Base-by-base conservation (phyloP, 2,113 vertebrate species). In the Gymnorhina tibicen region DNA sequence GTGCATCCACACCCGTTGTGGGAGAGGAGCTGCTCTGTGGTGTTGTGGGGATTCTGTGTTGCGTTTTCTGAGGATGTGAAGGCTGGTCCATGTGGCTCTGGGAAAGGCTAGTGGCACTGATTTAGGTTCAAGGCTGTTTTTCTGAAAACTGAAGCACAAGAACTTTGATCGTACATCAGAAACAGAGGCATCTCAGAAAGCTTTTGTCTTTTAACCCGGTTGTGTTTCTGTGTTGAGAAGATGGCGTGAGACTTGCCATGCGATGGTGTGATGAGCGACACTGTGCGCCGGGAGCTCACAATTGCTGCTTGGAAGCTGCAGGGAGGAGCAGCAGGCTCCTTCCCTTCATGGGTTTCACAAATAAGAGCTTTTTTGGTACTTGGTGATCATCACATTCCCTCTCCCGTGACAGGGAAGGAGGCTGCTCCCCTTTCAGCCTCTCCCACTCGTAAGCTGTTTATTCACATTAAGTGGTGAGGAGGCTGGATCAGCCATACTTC, bases 341-440 rank as follows among this genome's bases (percentile, higher is more conserved):
- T 87, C 35, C 50, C 68, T 93, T 92, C 89, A 70, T 74, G 16
- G 33, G 28, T 93, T 93, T 94, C 81, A 93, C 89, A 94, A 94
- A 85, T 3, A 3, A 67, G 67, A 85, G 80, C 85, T 96, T 96
- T 97, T 96, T 95, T 96, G 83, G 86, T 95, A 53, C 82, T 93
- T 63, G 75, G 46, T 80, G 89, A 96, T 91, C 72, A 86, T 92
- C 93, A 92, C 87, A 91, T 95, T 95, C 66, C 37, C 41, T 92
- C 62, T 97, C 85, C 66, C 58, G 74, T 91, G 93, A 89, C 82
- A 92, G 75, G 78, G 84, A 90, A 91, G 94, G 81, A 94, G 95
- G 88, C 92, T 95, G 86, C 79, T 95, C 88, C 90, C 89, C 94
- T 93, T 97, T 87, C 93, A 95, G 88, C 89, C 88, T 96, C 95